These are phyloP conservation scores for Drosophila burlai DNA, from an alignment of 1,140 invertebrate species.

Conservation along the genomic window DNA sequence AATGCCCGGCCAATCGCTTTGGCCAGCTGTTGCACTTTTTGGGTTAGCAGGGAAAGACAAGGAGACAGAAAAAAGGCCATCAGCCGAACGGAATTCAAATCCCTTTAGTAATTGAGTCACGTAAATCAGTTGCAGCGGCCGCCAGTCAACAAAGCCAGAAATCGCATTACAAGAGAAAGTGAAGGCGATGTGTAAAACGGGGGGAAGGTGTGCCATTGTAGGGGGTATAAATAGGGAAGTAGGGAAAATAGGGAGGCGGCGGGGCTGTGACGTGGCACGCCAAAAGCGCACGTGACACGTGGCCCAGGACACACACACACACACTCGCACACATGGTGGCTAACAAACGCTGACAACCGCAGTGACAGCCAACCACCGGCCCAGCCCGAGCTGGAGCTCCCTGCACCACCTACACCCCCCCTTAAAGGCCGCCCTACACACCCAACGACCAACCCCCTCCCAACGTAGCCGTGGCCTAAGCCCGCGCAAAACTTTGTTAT, in stretches of 20 bases:
- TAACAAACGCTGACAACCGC: conserved; percentile 54
- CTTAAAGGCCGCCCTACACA: not conserved
- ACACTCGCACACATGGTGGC: not conserved
- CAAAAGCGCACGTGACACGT: conserved; percentile 49
- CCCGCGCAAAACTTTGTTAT: conserved; percentile 49
- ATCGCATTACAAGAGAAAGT: conserved; percentile 54
- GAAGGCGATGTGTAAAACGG: conserved; percentile 1
- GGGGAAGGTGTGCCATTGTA: not conserved
- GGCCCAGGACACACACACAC: conserved; percentile 7
- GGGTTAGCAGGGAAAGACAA: not conserved
- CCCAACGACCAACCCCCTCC: not conserved
- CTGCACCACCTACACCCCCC: not conserved
- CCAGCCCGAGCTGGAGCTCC: not conserved
- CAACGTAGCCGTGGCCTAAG: conserved; percentile 30
- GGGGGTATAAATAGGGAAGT: conserved; percentile 10
- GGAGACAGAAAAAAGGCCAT: conserved; percentile 5
- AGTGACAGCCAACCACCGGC: conserved; percentile 34
- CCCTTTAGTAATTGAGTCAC: conserved; percentile 77
- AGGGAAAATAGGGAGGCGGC: not conserved
- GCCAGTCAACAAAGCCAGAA: conserved; percentile 48
- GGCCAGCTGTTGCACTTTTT: conserved; percentile 37
- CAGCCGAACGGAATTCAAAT: conserved; percentile 41
- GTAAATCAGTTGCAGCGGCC: conserved; percentile 65
- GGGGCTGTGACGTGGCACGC: conserved; percentile 25
- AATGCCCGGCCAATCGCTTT: conserved; percentile 35